Base-by-base conservation (phyloP, 2,888 invertebrate genomes). In the Malthinus seriepunctatus region DNA sequence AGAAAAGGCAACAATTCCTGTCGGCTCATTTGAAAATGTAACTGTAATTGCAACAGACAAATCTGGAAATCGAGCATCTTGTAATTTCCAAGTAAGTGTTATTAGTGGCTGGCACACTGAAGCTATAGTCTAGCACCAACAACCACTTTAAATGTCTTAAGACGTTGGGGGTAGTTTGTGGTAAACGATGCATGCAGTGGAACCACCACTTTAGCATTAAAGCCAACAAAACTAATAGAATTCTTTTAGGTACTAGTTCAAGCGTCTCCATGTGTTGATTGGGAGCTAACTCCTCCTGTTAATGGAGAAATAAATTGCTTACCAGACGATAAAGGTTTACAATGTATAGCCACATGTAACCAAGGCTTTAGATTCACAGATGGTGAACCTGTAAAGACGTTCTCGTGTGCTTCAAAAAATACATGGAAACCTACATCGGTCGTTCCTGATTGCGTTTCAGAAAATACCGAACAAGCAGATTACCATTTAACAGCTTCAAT, bases 401-500 rank as follows among this genome's bases (percentile, higher is more conserved):
- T 93, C 76, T 84, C 88, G 1, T 96, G 95, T 73, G 89, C 91
- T 75, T 85, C 86, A 0, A 89, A 89, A 67, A 87, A 88, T 47
- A 84, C 88, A 58, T 96, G 96, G 96, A 83, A 86, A 8, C 96
- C 97, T 1, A 87, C 89, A 1, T 90, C 92, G 7, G 91, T 95
- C 45, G 95, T 96, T 14, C 96, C 96, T 0, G 95, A 96, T 72
- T 97, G 97, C 78, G 95, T 97, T 14, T 94, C 95, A 3, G 94
- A 95, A 84, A 92, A 95, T 77, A 95, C 95, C 10, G 93, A 95
- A 75, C 93, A 95, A 82, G 95, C 95, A n/a, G 90, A 93, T 63
- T 95, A 95, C 70, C 94, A 95, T 70, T 93, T 95, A 0, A 88
- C 92, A 1, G 90, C 95, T 0, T 87, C 90, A 15, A 88, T 95